phyloP scores from a whole-genome alignment of 2,797 vertebrate species.

The Apodemus agrarius region DNA sequence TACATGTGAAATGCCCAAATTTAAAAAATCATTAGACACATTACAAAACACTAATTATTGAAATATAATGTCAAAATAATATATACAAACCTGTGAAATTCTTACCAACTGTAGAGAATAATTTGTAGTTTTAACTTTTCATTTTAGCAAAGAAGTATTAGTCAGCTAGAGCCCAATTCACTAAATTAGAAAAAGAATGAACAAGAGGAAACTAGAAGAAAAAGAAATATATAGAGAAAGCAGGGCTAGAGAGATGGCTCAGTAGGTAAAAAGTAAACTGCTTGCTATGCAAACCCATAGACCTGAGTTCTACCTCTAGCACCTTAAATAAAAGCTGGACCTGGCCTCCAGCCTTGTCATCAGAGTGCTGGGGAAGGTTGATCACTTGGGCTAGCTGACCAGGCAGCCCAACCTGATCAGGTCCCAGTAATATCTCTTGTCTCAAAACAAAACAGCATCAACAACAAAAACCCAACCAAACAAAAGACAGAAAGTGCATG shows the following conservation, averaged over 20 bases:
- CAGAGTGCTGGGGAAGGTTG: not conserved
- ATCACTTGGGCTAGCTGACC: not conserved
- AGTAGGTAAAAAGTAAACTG: not conserved
- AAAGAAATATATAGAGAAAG: not conserved
- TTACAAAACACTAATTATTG: conserved; percentile 24
- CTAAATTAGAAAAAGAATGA: conserved; percentile 18
- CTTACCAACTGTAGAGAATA: conserved; percentile 41
- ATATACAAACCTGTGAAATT: conserved; percentile 29
- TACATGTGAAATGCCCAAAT: not conserved
- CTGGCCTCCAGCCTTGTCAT: not conserved
- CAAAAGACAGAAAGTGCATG: not conserved
- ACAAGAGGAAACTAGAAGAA: conserved; percentile 20
- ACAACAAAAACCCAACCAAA: not conserved
- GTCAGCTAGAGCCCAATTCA: not conserved
- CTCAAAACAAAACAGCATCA: not conserved
- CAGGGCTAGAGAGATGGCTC: not conserved
- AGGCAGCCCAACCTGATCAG: not conserved
- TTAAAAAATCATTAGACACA: conserved; percentile 28
- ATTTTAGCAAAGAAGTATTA: conserved; percentile 51
- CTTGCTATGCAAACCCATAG: not conserved
- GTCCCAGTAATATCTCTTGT: not conserved
- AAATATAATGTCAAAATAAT: conserved; percentile 60
- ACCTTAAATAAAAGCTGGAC: conserved; percentile 3
- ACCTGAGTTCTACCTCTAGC: not conserved
- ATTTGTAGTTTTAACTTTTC: conserved; percentile 40